Evolutionary conservation across 2,113 vertebrate genomes (phyloP), one percentile per base, ranked within the genome.

Genomic region (Hydrolagus affinis): DNA sequence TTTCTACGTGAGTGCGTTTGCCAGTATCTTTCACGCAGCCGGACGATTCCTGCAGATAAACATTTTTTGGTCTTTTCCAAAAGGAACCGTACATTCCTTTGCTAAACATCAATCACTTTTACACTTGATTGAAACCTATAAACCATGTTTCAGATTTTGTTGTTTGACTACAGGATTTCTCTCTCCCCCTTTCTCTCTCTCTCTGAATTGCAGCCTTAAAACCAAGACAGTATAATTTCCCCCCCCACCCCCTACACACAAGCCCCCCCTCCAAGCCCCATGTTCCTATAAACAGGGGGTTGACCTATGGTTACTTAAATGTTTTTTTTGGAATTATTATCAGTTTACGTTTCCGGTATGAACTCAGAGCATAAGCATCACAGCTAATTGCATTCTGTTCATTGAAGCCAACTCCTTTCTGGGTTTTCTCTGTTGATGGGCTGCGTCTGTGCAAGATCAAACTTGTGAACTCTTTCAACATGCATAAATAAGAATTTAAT

Each of bases 391-490:
- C 89, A 89, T 91, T 91, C 90, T 90, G 88, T 89, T 86, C 88
- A 85, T 90, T 88, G 77, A 89, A 92, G 90, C 90, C 92, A 93
- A 91, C 86, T 88, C 87, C 87, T 89, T 86, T 86, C 44, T 44
- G 91, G 90, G 87, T 91, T 91, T 91, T 89, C 10, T 87, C 88
- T 92, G 92, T 93, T 92, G 92, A 89, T 90, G 85, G 88, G 90
- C 88, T 89, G 91, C 92, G 93, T 93, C 92, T 93, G 92, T 91
- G 90, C 91, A 90, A 90, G 91, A 93, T 93, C 93, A 93, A 91
- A 92, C 92, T 93, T 92, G 62, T 83, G 78, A 83, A 83, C 78
- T 62, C 78, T 66, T 83, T 66, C 78, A 83, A 30, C 23, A 17
- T 32, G 78, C 62, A 66, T 83, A 83, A 68, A 32, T 66, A 83